Base-by-base conservation (phyloP, 2,888 invertebrate genomes). In the Andrena haemorrhoa region DNA sequence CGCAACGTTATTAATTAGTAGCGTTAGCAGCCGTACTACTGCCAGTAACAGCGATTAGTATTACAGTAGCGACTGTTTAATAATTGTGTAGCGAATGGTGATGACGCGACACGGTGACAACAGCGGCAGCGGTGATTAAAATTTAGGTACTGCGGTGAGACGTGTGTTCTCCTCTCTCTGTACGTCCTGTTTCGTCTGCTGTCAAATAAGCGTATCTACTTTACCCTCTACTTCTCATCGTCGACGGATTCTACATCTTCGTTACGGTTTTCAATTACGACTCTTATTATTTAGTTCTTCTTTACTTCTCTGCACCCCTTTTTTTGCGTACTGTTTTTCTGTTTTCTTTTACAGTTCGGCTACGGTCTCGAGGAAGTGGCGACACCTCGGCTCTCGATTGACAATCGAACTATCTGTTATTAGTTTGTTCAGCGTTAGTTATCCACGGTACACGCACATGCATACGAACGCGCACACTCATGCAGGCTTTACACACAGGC, bases 91-190 rank as follows among this genome's bases (percentile, higher is more conserved):
- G 71, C 68, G 64, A 41, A 76, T 80, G 75, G 75, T 72, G 79
- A 72, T 56, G 74, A 81, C 35, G 74, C 72, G 76, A 82, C 83
- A 72, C 76, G 76, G 51, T 83, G 79, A 78, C 64, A 83, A 71
- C 75, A 87, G 69, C 80, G 76, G 64, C 71, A 83, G 79, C 79
- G 61, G 41, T 66, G 49, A 79, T 77, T 82, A 75, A 71, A 70
- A 77, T 80, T 83, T 84, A 75, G 65, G 65, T 82, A 83, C 79
- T 83, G 83, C 83, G 83, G 83, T 75, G 83, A 83, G 72, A 72
- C 60, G 35, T 65, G 75, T 82, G 75, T 83, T 82, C n/a, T 31
- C 60, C 49, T 56, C 65, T 49, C 58, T 51, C 31, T 69, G 49
- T 49, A 53, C 31, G 33, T 63, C 70, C 63, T 56, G 31, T 58